Conservation (phyloP, 2,113 vertebrate genomes). For the Ursus arctos region DNA sequence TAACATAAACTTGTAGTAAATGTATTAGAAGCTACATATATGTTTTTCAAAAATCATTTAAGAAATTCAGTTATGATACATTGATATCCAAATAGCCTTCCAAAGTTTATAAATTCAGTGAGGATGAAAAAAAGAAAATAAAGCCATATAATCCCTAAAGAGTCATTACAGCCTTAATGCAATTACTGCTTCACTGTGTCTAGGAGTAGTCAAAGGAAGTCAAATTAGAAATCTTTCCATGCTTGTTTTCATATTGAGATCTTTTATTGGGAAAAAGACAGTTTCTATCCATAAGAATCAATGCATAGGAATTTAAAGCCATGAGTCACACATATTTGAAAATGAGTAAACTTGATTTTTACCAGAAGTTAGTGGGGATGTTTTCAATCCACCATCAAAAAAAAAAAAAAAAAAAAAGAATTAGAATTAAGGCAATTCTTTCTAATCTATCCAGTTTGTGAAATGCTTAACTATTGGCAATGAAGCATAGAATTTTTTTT, state of each 20-base stretch:
- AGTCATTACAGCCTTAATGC: background rate
- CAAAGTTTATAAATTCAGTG: background rate
- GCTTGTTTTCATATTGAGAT: background rate
- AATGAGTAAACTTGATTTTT: background rate
- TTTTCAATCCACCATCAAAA: background rate
- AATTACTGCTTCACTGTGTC: background rate
- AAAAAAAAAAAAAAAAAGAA: background rate
- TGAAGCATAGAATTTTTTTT: background rate
- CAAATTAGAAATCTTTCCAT: background rate
- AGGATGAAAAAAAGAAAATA: background rate
- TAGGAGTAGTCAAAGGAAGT: background rate
- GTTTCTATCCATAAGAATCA: background rate
- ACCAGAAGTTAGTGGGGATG: background rate
- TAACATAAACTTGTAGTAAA: background rate
- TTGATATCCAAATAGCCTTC: background rate
- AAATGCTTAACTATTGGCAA: background rate
- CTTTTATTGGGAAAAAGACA: background rate
- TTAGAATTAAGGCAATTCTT: background rate
- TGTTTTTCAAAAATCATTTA: background rate
- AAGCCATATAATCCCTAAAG: background rate
- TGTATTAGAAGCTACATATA: background rate
- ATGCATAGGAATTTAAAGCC: background rate
- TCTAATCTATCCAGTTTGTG: background rate
- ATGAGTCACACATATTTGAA: background rate
- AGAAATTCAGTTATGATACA: constrained; percentile 30